phyloP scores from a whole-genome alignment of 2,113 vertebrate species.

The Numida meleagris region DNA sequence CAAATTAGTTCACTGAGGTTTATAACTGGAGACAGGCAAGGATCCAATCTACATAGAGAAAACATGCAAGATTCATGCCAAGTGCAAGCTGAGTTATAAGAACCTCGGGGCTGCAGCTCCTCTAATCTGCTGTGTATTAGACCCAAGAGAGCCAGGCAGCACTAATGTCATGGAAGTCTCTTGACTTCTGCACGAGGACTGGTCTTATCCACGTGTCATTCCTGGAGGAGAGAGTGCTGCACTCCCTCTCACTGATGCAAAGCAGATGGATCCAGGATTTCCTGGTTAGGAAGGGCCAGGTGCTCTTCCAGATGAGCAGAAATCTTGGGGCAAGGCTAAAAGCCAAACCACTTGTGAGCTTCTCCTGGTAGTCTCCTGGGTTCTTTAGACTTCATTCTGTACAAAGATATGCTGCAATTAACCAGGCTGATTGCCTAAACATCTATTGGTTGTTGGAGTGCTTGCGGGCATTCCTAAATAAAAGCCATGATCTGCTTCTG shows the following conservation, averaged over 20 bases:
- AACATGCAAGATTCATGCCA: constrained; percentile 23
- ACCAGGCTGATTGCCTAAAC: neutral
- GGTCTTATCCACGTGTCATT: neutral
- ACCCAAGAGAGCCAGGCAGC: neutral
- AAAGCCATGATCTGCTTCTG: neutral
- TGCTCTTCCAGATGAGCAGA: neutral
- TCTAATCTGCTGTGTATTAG: neutral
- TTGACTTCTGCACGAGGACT: neutral
- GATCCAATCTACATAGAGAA: neutral
- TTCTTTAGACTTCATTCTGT: neutral
- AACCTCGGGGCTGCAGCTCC: neutral
- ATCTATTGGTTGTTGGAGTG: neutral
- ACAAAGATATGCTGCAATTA: neutral
- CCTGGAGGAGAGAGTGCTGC: neutral
- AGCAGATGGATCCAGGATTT: neutral
- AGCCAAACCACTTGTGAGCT: neutral
- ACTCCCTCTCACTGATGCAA: neutral
- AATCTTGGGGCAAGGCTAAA: neutral
- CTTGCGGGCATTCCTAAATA: neutral
- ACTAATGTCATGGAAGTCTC: neutral
- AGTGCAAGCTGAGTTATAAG: neutral
- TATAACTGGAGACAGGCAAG: neutral
- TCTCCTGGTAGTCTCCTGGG: neutral
- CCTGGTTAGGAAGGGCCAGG: neutral
- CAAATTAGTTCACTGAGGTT: constrained; percentile 9